Conservation (phyloP, 2,888 invertebrate species). For the Noctua janthe region DNA sequence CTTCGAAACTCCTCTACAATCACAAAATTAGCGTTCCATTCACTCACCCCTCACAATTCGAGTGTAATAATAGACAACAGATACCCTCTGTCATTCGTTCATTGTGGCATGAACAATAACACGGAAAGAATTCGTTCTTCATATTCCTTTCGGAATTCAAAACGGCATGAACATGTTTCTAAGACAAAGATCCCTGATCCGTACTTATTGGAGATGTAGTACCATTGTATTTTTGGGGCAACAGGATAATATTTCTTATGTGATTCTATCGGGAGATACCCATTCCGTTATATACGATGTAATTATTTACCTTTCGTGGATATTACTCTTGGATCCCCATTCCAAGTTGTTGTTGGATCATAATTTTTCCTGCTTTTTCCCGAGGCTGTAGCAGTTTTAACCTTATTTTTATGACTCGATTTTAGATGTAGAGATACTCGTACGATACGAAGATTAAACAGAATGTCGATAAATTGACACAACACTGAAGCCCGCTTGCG, state of each 20-base stretch:
- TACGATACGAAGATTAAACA: neutral
- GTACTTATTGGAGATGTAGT: constrained; percentile 53
- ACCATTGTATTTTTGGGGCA: constrained; percentile 48
- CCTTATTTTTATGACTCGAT: neutral
- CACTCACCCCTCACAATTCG: constrained; percentile 27
- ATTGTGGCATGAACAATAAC: constrained; percentile 53
- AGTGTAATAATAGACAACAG: constrained; percentile 33
- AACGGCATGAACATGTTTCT: constrained; percentile 63
- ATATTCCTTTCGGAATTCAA: constrained; percentile 59
- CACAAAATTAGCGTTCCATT: constrained; percentile 44
- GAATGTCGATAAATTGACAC: neutral
- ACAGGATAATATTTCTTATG: constrained; percentile 55
- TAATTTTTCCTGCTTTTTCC: constrained; percentile 27
- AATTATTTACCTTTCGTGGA: constrained; percentile 58
- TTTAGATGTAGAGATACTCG: neutral
- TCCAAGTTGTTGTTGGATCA: constrained; percentile 22
- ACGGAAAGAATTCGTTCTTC: constrained; percentile 37
- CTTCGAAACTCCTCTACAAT: neutral
- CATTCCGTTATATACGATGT: constrained; percentile 36
- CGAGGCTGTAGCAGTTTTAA: neutral
- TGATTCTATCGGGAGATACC: constrained; percentile 46
- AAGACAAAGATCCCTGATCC: constrained; percentile 65
- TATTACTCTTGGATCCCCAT: constrained; percentile 33
- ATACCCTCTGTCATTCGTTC: constrained; percentile 38
- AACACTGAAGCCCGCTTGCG: neutral